Conservation (phyloP, 2,797 vertebrate species). For the Atherinosoma microstoma region DNA sequence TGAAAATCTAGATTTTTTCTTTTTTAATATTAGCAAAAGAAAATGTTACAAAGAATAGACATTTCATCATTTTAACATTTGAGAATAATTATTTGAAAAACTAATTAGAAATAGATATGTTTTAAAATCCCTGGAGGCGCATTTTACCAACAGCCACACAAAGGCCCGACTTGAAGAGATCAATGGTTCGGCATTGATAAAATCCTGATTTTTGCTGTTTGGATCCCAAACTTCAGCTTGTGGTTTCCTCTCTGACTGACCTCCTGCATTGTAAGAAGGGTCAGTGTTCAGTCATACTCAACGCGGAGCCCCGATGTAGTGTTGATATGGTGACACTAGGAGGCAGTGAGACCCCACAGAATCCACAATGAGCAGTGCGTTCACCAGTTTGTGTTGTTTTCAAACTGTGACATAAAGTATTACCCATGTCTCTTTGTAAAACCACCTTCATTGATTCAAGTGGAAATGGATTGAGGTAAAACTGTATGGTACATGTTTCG, state of each 20-base stretch:
- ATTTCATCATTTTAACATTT: neutral
- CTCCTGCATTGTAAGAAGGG: neutral
- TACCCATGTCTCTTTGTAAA: neutral
- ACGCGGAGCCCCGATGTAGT: neutral
- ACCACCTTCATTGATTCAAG: slow-evolving; percentile 1
- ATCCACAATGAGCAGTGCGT: neutral
- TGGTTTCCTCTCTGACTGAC: neutral
- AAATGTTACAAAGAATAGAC: too few relatives aligned
- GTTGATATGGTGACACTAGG: slow-evolving; percentile 52
- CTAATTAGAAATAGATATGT: neutral
- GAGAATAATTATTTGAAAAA: neutral
- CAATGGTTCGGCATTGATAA: neutral
- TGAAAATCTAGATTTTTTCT: too few relatives aligned
- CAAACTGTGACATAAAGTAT: slow-evolving; percentile 26
- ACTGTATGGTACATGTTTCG: neutral
- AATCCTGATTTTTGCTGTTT: neutral
- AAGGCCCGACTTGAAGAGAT: neutral
- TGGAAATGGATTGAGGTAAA: neutral
- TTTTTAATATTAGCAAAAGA: too few relatives aligned
- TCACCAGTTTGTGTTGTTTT: slow-evolving; percentile 29
- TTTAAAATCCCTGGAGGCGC: too few relatives aligned
- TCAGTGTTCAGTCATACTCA: neutral
- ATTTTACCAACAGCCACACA: neutral
- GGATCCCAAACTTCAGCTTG: neutral
- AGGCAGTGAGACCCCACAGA: slow-evolving; percentile 68